Conservation (phyloP, 2,113 vertebrate genomes). For the Neolamprologus brichardi region DNA sequence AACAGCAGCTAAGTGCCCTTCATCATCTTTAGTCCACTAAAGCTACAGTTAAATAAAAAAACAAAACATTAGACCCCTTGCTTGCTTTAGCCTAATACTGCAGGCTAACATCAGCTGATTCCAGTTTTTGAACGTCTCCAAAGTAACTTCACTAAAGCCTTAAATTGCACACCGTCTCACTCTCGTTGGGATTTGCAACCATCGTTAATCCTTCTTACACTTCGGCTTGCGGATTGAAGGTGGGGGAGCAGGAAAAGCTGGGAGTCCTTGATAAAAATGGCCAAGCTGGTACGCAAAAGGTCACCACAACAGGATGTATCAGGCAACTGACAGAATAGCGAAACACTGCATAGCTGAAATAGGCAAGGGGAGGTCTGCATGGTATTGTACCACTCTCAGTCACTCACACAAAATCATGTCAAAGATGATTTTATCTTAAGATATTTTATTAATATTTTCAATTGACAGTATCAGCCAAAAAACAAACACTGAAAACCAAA, state of each 20-base stretch:
- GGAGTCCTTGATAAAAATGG: background rate
- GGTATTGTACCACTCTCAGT: background rate
- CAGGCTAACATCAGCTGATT: background rate
- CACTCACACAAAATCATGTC: background rate
- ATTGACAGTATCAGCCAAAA: slow-evolving; percentile 69
- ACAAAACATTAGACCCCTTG: background rate
- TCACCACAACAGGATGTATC: background rate
- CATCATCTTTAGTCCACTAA: background rate
- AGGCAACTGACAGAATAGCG: background rate
- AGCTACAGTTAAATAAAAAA: background rate
- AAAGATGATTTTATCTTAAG: slow-evolving; percentile 46
- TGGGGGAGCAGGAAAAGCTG: background rate
- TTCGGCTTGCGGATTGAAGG: background rate
- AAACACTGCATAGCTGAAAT: background rate
- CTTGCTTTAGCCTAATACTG: background rate
- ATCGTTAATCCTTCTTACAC: background rate
- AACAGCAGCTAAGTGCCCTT: background rate
- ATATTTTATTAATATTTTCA: slow-evolving; percentile 71
- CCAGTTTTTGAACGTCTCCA: background rate
- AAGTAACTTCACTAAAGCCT: background rate
- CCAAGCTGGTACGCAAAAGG: background rate
- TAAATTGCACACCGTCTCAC: background rate
- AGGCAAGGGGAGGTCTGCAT: background rate
- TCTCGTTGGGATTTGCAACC: background rate
- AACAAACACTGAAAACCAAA: slow-evolving; percentile 49